Base-by-base conservation (phyloP, 2,888 invertebrate genomes). In the Apotomis betuletana region DNA sequence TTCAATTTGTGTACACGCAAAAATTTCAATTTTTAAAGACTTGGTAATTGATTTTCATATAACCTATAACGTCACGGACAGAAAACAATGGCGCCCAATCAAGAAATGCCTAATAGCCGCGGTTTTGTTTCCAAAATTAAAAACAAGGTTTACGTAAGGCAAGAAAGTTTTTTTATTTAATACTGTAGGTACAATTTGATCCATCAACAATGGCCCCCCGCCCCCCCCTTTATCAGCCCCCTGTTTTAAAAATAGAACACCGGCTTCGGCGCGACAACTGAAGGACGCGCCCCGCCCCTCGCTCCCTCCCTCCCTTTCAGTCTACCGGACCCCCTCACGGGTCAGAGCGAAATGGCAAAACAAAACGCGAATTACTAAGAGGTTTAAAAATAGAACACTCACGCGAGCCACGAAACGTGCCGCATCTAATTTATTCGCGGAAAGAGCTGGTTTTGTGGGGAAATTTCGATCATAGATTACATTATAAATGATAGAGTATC, bases 321-420 rank as follows among this genome's bases (percentile, higher is more conserved):
- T 83, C 85, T 63, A 81, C 75, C 83, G 9, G 69, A 57, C 10
- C 67, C 51, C 71, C 46, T 44, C 36, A 13, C 60, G 76, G 44
- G 75, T 49, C 81, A 77, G 77, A 82, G 80, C 41, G 76, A 82
- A 85, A 86, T 71, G 74, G 70, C 67, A 71, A 75, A 83, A 81
- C 80, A 81, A 79, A 83, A 77, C 78, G 80, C 84, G 80, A 86
- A 86, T 87, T 85, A 87, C 85, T 83, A 80, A 82, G 62, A 68
- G 76, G 77, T 82, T 83, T 86, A 86, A 85, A 91, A 89, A 90
- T 91, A 91, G 88, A 86, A 79, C 82, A 80, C 84, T 85, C 89
- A 90, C 87, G 88, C 87, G 87, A 90, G 82, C 85, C 79, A 83
- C 83, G 80, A 83, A 88, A 83, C 85, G 84, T 83, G 84, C 81